Evolutionary conservation across 2,888 invertebrate species (phyloP).

Genomic region (Cheiracanthium punctorium): DNA sequence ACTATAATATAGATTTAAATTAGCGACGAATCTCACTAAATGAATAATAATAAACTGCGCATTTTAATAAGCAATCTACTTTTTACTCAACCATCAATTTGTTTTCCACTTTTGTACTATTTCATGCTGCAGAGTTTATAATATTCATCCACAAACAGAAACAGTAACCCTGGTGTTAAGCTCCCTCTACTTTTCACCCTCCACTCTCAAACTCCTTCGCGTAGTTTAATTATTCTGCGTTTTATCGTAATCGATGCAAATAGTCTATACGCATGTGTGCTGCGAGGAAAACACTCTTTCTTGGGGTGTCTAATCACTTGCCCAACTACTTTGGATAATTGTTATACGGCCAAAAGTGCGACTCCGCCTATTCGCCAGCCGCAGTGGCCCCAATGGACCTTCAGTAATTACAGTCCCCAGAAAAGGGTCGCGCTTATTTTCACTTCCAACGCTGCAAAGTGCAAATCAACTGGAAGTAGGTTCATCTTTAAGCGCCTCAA

Average conservation of each 20-base stretch:
- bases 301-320: conserved; percentile 40
- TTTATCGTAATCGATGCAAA: neutral
- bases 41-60: too few species aligned
- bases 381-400: conserved; percentile 34
- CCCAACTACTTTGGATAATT: conserved; percentile 68
- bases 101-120: too few species aligned
- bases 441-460: neutral
- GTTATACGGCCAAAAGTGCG: conserved; percentile 62
- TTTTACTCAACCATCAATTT: too few species aligned
- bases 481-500: neutral
- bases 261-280: neutral
- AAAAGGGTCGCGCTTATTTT: neutral
- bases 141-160: too few species aligned
- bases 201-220: too few species aligned
- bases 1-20: too few species aligned
- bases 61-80: too few species aligned
- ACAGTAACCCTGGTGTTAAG: too few species aligned
- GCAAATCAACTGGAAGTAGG: neutral
- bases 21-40: too few species aligned
- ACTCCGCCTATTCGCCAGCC: conserved; percentile 42
- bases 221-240: neutral
- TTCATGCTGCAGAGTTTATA: too few species aligned
- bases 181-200: too few species aligned
- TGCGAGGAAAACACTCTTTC: conserved; percentile 16
- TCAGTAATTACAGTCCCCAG: neutral